Conservation (phyloP, 2,113 vertebrate genomes). For the Brachyhypopomus gauderio region DNA sequence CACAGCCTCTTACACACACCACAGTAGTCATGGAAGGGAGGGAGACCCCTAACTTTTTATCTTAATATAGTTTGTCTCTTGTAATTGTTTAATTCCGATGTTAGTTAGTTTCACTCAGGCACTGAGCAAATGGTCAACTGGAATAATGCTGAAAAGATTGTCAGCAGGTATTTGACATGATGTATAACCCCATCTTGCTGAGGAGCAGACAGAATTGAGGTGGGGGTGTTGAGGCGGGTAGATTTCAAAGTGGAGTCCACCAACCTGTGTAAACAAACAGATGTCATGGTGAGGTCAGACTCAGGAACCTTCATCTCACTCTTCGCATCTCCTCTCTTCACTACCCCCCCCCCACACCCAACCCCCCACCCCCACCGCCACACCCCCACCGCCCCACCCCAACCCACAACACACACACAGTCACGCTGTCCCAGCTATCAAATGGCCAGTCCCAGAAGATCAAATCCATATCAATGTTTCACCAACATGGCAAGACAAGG, state of each 20-base stretch:
- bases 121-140: not conserved
- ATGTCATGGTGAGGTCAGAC: slow-evolving; percentile 85
- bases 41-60: not conserved
- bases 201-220: slow-evolving; percentile 76
- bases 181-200: slow-evolving; percentile 54
- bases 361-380: slow-evolving; percentile 23
- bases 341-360: slow-evolving; percentile 41
- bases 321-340: not conserved
- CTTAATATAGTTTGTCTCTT: too few relatives aligned
- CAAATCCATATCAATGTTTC: slow-evolving; percentile 57
- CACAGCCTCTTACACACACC: not conserved
- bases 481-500: slow-evolving; percentile 17
- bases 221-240: slow-evolving; percentile 1
- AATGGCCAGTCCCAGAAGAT: slow-evolving; percentile 50
- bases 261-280: slow-evolving; percentile 89
- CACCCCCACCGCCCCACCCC: slow-evolving; percentile 36
- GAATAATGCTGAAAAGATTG: not conserved
- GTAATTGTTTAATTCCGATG: too few relatives aligned
- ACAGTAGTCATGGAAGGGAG: not conserved
- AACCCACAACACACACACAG: slow-evolving; percentile 1
- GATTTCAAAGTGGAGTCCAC: slow-evolving; percentile 75
- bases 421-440: slow-evolving; percentile 40
- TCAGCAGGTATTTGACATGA: slow-evolving; percentile 26
- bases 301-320: slow-evolving; percentile 73
- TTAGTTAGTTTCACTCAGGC: too few relatives aligned